Evolutionary conservation across 2,888 invertebrate species (phyloP), one percentile per base, ranked within the genome.

Genomic region (Drosophila prostipennis): DNA sequence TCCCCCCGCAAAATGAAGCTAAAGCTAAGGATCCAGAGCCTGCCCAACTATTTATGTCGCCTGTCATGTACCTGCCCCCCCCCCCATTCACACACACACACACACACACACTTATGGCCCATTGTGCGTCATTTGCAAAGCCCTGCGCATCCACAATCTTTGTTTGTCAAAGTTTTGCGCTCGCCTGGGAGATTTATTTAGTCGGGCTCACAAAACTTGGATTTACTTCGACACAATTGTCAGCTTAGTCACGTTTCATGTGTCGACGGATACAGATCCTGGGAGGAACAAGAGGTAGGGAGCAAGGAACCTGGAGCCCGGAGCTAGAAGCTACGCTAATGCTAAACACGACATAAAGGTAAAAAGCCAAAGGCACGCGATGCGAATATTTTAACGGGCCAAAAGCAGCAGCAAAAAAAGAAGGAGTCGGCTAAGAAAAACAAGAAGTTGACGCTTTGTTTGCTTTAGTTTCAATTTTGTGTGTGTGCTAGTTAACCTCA

Each of bases 181-280:
- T 73, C 57, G 52, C 45, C 63, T 67, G 37, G 68, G 42, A 85
- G 86, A 86, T 86, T 82, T 86, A 82, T 82, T 86, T 82, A 82
- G 87, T 82, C 78, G 77, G 74, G 77, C 61, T 74, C 71, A 71
- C 78, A 86, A 83, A 80, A 86, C 86, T 86, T 86, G 84, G 82
- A 82, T 82, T 82, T 82, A 82, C 84, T 82, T 83, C 87, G 80
- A 84, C 85, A 87, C 79, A 87, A 85, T 85, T 85, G 87, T 85
- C 82, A 85, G 83, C 85, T 85, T 87, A 87, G 84, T 87, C 84
- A 85, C 87, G 87, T 87, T 82, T 72, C 74, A 70, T 77, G 80
- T 72, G 61, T 59, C 48, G 71, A 71, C 72, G 72, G 51, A 60
- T 61, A 42, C 69, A 37, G 52, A 60, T 71, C 52, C 69, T 34